Evolutionary conservation across 2,888 invertebrate genomes (phyloP).

Genomic region (Cerceris ruficornis): DNA sequence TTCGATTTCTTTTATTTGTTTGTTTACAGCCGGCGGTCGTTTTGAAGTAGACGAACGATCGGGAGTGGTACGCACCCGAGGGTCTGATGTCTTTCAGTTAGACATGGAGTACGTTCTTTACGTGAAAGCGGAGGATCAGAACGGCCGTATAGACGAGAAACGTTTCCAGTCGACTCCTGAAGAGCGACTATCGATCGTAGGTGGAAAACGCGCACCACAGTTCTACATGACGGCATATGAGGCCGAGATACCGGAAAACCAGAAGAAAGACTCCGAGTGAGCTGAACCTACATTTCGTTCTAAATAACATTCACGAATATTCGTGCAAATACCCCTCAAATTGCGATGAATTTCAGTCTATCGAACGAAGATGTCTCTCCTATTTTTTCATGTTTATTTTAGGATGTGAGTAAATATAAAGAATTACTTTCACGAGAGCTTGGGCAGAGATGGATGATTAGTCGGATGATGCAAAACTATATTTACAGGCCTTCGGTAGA

Average conservation of each 20-base stretch:
- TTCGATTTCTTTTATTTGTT: constrained; percentile 1
- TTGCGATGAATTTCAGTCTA: too few species aligned
- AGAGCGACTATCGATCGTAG: constrained; percentile 95
- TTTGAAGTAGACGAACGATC: constrained; percentile 96
- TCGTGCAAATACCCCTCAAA: too few species aligned
- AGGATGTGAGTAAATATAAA: too few species aligned
- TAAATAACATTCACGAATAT: background rate
- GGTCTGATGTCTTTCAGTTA: constrained; percentile 95
- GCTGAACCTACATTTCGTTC: constrained; percentile 76
- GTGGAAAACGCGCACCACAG: constrained; percentile 98
- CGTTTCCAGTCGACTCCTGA: constrained; percentile 95
- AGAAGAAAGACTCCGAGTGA: constrained; percentile 98
- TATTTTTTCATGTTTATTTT: too few species aligned
- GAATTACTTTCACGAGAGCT: too few species aligned
- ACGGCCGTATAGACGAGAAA: constrained; percentile 94
- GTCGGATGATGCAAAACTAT: too few species aligned
- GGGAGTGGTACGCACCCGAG: constrained; percentile 95
- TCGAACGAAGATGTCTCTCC: too few species aligned
- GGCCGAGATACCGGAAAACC: constrained; percentile 97
- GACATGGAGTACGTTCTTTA: constrained; percentile 98
- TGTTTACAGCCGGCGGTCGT: constrained; percentile 83
- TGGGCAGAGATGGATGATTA: too few species aligned
- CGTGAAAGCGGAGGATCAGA: constrained; percentile 97
- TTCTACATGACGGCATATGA: constrained; percentile 98
- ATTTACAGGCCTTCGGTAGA: too few species aligned